These are phyloP conservation scores for Syndactyla subalaris DNA, from an alignment of 2,797 vertebrate species.

Conservation along the genomic window DNA sequence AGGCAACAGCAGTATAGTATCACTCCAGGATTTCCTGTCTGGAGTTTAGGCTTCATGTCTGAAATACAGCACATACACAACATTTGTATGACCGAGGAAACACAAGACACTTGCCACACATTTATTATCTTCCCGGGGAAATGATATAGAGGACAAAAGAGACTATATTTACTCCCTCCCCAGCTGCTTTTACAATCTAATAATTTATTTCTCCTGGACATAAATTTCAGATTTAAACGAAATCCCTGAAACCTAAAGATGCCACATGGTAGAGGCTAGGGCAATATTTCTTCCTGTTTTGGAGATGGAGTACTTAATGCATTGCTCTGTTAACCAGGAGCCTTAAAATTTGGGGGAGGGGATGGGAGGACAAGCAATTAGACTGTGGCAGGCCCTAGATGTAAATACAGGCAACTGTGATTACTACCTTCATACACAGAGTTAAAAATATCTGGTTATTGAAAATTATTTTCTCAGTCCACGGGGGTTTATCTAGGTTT, in stretches of 20 bases:
- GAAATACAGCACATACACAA: constrained; percentile 35
- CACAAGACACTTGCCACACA: constrained; percentile 20
- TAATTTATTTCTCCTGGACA: constrained; percentile 60
- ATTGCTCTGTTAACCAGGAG: constrained; percentile 27
- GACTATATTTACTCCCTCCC: constrained; percentile 51
- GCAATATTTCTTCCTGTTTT: constrained; percentile 61
- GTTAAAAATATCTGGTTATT: constrained; percentile 59
- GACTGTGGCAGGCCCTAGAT: constrained; percentile 3
- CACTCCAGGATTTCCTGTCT: constrained; percentile 55
- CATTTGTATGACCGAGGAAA: constrained; percentile 14
- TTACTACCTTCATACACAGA: neutral
- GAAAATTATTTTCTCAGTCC: constrained; percentile 51
- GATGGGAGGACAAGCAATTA: neutral
- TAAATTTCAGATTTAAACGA: constrained; percentile 66
- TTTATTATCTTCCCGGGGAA: constrained; percentile 62
- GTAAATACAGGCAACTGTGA: neutral
- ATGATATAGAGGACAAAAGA: constrained; percentile 60
- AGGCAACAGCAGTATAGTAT: neutral
- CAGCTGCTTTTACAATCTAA: constrained; percentile 63
- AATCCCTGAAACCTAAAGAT: constrained; percentile 65
- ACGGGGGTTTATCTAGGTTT: constrained; percentile 36
- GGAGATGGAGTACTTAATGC: constrained; percentile 37
- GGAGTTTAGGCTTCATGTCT: constrained; percentile 30
- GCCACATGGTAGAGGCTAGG: constrained; percentile 20
- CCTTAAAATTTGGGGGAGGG: neutral